phyloP scores from a whole-genome alignment of 2,113 vertebrate species.

The Tragulus kanchil region DNA sequence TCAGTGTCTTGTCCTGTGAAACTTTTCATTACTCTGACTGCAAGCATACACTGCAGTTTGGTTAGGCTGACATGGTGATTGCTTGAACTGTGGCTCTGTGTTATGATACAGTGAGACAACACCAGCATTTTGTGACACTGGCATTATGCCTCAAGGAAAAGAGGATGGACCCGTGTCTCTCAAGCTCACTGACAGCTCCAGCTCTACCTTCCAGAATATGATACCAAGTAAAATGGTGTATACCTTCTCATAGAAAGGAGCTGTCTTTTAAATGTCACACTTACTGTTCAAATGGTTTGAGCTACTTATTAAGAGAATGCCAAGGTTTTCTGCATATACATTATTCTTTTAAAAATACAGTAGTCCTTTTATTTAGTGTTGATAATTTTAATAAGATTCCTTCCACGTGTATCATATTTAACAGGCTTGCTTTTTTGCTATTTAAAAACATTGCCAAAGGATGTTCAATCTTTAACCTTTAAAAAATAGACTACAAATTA shows the following conservation, averaged over 20 bases:
- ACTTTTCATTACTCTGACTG: background rate
- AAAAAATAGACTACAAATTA: conserved; percentile 15
- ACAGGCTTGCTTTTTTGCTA: background rate
- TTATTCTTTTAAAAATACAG: background rate
- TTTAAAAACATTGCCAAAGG: conserved; percentile 11
- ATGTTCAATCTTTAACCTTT: background rate
- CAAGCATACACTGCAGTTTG: background rate
- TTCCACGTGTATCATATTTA: background rate
- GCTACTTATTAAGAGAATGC: background rate
- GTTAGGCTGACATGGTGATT: background rate
- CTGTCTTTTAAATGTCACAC: background rate
- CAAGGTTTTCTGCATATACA: background rate
- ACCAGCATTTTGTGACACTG: background rate
- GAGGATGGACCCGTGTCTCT: background rate
- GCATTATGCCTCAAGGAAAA: background rate
- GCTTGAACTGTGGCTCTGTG: conserved; percentile 22
- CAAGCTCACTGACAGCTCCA: background rate
- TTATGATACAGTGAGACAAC: conserved; percentile 2
- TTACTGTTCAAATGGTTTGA: background rate
- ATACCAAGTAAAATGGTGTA: background rate
- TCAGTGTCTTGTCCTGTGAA: background rate
- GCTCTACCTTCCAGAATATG: background rate
- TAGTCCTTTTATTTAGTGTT: background rate
- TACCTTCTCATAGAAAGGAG: background rate
- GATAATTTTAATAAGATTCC: background rate